Conservation (phyloP, 2,113 vertebrate species). For the Chamaetylas fuelleborni region DNA sequence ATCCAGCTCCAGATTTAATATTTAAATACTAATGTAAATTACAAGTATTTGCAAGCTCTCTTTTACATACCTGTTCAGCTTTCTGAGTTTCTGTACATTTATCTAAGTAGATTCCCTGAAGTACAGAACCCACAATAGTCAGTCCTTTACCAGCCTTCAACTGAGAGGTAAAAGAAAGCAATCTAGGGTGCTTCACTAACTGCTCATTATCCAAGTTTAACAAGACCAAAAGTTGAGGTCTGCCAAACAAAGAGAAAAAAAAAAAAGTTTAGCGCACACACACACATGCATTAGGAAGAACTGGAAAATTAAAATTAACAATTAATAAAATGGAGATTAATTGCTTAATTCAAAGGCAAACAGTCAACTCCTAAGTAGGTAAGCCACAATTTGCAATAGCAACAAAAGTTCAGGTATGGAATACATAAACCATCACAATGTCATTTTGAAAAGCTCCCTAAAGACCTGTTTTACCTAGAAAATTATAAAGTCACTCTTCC, state of each 20-base stretch:
- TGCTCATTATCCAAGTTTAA: slow-evolving; percentile 86
- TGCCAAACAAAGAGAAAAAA: slow-evolving; percentile 22
- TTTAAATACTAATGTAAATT: not conserved
- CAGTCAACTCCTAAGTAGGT: not conserved
- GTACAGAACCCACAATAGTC: slow-evolving; percentile 91
- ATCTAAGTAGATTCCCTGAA: slow-evolving; percentile 90
- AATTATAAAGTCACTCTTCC: not conserved
- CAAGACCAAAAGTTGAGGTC: slow-evolving; percentile 91
- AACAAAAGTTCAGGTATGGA: not conserved
- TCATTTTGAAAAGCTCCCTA: not conserved
- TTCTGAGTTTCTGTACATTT: slow-evolving; percentile 82
- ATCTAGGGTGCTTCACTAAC: slow-evolving; percentile 86
- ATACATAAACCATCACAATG: not conserved
- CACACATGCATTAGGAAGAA: not conserved
- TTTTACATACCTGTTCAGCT: slow-evolving; percentile 84
- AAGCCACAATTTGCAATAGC: not conserved
- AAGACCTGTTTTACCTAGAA: not conserved
- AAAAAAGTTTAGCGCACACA: not conserved
- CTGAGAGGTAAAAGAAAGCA: slow-evolving; percentile 91
- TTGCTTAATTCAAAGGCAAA: not conserved
- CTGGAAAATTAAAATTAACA: not conserved
- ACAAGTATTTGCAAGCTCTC: not conserved
- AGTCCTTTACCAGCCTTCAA: slow-evolving; percentile 95
- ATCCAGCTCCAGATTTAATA: not conserved
- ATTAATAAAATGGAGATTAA: not conserved